phyloP scores from a whole-genome alignment of 2,113 vertebrate species.

The Microtus richardsoni region DNA sequence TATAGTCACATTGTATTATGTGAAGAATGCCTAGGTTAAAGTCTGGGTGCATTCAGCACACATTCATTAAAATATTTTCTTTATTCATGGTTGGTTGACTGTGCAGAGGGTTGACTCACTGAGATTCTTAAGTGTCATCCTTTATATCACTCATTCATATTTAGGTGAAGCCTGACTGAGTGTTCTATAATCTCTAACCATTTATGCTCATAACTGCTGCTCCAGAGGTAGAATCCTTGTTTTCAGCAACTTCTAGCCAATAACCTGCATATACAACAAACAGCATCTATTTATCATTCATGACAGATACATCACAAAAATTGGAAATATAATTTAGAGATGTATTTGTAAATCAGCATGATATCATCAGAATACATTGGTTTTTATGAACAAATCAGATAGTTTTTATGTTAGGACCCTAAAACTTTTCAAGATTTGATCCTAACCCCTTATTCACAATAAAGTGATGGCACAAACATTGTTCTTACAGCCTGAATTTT shows the following conservation, averaged over 20 bases:
- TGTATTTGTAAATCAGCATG: conserved; percentile 13
- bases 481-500: background rate
- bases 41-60: background rate
- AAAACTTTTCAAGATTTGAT: conserved; percentile 4
- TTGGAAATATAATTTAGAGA: background rate
- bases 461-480: background rate
- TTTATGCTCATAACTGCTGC: background rate
- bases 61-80: background rate
- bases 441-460: background rate
- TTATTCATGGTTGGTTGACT: background rate
- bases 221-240: background rate
- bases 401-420: background rate
- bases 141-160: background rate
- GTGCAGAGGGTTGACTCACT: background rate
- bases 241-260: background rate
- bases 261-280: background rate
- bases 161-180: background rate
- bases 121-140: background rate
- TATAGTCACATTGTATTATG: background rate
- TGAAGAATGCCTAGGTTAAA: background rate
- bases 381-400: background rate
- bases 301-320: background rate
- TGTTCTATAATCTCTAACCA: background rate
- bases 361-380: conserved; percentile 26
- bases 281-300: background rate